phyloP scores from a whole-genome alignment of 2,888 invertebrate species.

The Cataglyphis livida region DNA sequence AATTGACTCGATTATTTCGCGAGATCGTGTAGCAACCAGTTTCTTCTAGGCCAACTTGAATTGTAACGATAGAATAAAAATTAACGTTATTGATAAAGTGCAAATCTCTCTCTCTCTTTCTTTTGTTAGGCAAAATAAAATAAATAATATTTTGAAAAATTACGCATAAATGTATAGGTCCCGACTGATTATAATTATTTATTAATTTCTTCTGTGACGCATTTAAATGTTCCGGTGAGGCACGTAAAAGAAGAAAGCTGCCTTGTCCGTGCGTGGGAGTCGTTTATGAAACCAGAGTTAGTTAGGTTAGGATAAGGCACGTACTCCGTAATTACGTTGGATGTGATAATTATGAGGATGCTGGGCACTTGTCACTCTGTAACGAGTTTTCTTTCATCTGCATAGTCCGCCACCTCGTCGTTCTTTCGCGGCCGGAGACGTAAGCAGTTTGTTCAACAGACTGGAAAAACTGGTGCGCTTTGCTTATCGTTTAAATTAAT shows the following conservation, averaged over 20 bases:
- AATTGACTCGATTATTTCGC: constrained; percentile 52
- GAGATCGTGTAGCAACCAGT: background rate
- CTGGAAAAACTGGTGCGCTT: constrained; percentile 60
- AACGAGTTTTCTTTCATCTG: constrained; percentile 77
- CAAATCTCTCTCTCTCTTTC: background rate
- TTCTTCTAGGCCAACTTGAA: background rate
- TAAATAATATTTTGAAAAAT: background rate
- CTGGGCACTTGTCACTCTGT: constrained; percentile 75
- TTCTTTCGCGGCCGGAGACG: constrained; percentile 61
- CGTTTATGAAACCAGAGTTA: constrained; percentile 71
- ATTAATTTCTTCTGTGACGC: constrained; percentile 40
- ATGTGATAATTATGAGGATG: constrained; percentile 77
- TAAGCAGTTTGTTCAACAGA: constrained; percentile 70
- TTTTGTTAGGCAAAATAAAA: constrained; percentile 26
- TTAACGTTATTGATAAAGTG: constrained; percentile 19
- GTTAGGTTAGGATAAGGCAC: constrained; percentile 76
- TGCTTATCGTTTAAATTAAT: constrained; percentile 70
- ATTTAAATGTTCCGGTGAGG: constrained; percentile 62
- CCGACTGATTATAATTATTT: constrained; percentile 30
- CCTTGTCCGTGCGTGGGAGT: constrained; percentile 57
- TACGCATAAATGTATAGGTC: background rate
- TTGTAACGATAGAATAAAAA: constrained; percentile 11
- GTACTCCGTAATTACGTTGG: constrained; percentile 76
- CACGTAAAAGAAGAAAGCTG: constrained; percentile 61
- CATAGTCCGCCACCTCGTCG: constrained; percentile 66